phyloP scores from a whole-genome alignment of 2,888 invertebrate species.

The Hipparchia semele region DNA sequence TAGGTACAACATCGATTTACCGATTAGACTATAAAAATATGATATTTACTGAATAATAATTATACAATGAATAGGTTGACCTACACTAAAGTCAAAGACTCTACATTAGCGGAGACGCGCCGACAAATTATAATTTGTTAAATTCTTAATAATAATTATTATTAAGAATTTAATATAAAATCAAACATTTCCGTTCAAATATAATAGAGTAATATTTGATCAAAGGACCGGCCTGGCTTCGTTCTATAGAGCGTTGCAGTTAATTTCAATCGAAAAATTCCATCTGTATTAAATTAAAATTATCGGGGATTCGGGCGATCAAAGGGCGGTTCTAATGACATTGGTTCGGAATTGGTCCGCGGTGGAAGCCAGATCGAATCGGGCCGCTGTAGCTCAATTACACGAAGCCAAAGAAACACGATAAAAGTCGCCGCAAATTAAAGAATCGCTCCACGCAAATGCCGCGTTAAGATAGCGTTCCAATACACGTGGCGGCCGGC shows the following conservation, averaged over 20 bases:
- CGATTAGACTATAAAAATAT: background rate
- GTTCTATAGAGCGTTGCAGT: conserved; percentile 41
- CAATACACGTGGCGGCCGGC: background rate
- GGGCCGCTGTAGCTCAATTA: conserved; percentile 65
- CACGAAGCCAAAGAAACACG: conserved; percentile 70
- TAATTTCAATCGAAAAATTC: conserved; percentile 54
- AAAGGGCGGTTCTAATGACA: conserved; percentile 67
- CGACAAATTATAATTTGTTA: too few relatives aligned
- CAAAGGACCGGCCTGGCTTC: conserved; percentile 44
- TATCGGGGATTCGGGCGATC: conserved; percentile 62
- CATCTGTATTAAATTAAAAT: conserved; percentile 69
- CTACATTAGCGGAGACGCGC: conserved; percentile 26
- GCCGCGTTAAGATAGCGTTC: conserved; percentile 43
- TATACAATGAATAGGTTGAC: too few relatives aligned
- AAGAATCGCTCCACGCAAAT: conserved; percentile 66
- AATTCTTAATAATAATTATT: too few relatives aligned
- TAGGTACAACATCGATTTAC: too few relatives aligned
- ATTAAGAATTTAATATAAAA: conserved; percentile 42
- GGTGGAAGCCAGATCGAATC: conserved; percentile 61
- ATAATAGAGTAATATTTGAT: conserved; percentile 43
- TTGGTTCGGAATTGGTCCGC: conserved; percentile 70
- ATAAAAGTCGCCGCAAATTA: conserved; percentile 76
- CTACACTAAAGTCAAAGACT: background rate
- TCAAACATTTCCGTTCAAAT: conserved; percentile 37
- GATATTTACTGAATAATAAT: background rate